Conservation (phyloP, 1,140 invertebrate species). For the Varroa destructor region DNA sequence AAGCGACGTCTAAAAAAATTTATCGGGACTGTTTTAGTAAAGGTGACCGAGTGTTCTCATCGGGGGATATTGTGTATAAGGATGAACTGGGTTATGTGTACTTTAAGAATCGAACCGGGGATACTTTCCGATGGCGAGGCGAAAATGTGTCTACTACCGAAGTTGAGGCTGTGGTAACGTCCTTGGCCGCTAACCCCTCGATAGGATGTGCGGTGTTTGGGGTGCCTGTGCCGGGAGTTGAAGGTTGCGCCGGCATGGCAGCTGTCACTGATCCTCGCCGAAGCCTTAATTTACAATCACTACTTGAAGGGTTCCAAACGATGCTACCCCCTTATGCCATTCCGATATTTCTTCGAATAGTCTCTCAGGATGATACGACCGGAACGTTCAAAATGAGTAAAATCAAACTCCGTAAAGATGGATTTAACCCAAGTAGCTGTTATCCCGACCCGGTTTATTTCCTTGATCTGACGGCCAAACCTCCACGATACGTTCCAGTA, state of each 20-base stretch:
- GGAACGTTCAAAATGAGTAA: slow-evolving; percentile 35
- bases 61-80: background rate
- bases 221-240: slow-evolving; percentile 37
- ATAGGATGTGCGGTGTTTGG: slow-evolving; percentile 33
- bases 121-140: slow-evolving; percentile 48
- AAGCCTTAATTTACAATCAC: slow-evolving; percentile 35
- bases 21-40: slow-evolving; percentile 13
- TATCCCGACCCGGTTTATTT: slow-evolving; percentile 44
- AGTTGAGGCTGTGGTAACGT: slow-evolving; percentile 83
- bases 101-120: slow-evolving; percentile 47
- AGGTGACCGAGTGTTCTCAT: slow-evolving; percentile 25
- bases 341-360: slow-evolving; percentile 42
- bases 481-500: slow-evolving; percentile 50
- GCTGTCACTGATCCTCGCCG: slow-evolving; percentile 39
- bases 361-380: slow-evolving; percentile 41
- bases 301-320: slow-evolving; percentile 36
- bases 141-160: slow-evolving; percentile 96
- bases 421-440: slow-evolving; percentile 38
- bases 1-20: slow-evolving; percentile 1
- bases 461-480: slow-evolving; percentile 40
- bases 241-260: slow-evolving; percentile 47
- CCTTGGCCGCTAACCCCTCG: slow-evolving; percentile 52
- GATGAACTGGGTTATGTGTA: slow-evolving; percentile 46
- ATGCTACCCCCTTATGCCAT: slow-evolving; percentile 42
- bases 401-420: background rate